Conservation (phyloP, 2,797 vertebrate species). For the Alosa sapidissima region DNA sequence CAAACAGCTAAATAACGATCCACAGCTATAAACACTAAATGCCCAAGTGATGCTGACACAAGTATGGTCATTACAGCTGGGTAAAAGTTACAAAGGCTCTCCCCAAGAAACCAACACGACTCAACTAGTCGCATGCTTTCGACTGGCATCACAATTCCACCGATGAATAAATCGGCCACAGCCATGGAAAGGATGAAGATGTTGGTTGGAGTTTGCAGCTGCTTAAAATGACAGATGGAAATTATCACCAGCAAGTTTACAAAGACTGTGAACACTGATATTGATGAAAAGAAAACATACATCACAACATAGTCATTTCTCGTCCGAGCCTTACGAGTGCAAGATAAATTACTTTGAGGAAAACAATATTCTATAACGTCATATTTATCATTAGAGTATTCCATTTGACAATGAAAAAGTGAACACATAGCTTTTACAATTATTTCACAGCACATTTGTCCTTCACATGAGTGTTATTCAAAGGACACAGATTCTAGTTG, state of each 20-base stretch:
- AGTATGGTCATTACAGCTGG: slow-evolving; percentile 67
- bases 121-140: slow-evolving; percentile 67
- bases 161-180: slow-evolving; percentile 70
- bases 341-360: neutral
- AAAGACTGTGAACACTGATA: slow-evolving; percentile 58
- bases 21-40: slow-evolving; percentile 71
- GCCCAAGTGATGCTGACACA: slow-evolving; percentile 74
- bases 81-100: slow-evolving; percentile 67
- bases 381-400: neutral
- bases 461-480: neutral
- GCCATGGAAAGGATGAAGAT: slow-evolving; percentile 78
- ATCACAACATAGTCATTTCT: neutral
- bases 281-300: slow-evolving; percentile 51
- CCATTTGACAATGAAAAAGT: neutral
- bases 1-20: slow-evolving; percentile 72
- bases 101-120: slow-evolving; percentile 74
- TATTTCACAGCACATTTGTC: neutral
- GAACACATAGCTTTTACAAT: neutral
- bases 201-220: slow-evolving; percentile 76
- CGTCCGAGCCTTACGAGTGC: neutral
- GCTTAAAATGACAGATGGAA: slow-evolving; percentile 76
- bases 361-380: neutral
- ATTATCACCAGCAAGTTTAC: slow-evolving; percentile 73
- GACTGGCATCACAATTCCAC: slow-evolving; percentile 73
- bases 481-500: no score